phyloP scores from a whole-genome alignment of 2,797 vertebrate species.

The Scarus forsteni region DNA sequence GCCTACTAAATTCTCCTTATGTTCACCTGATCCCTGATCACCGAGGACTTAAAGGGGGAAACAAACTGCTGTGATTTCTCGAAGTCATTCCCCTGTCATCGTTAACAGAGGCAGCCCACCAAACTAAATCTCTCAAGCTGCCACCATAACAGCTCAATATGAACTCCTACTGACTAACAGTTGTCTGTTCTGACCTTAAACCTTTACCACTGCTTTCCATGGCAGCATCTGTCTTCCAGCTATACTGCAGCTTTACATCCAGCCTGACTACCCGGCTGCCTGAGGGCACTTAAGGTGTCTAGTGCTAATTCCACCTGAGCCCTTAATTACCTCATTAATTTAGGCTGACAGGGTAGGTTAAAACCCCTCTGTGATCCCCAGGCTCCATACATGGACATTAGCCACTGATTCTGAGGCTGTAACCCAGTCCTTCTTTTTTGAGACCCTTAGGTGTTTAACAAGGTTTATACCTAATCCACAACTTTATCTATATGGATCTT shows the following conservation, averaged over 20 bases:
- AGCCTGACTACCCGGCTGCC: constrained; percentile 59
- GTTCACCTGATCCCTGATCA: constrained; percentile 46
- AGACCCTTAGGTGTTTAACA: constrained; percentile 76
- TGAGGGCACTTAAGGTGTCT: constrained; percentile 77
- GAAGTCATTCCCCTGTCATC: neutral
- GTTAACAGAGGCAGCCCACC: neutral
- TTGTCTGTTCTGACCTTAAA: constrained; percentile 54
- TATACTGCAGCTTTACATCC: constrained; percentile 53
- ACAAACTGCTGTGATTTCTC: constrained; percentile 42
- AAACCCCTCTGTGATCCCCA: constrained; percentile 80
- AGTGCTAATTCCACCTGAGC: constrained; percentile 83
- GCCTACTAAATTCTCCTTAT: constrained; percentile 62
- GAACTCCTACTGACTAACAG: constrained; percentile 16
- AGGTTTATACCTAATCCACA: constrained; percentile 70
- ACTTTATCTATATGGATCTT: constrained; percentile 67
- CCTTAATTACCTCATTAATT: constrained; percentile 87
- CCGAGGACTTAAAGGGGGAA: constrained; percentile 33
- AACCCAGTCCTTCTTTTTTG: constrained; percentile 57
- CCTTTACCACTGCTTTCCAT: constrained; percentile 21
- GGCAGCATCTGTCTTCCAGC: constrained; percentile 47
- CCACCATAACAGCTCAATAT: constrained; percentile 15
- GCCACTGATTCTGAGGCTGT: constrained; percentile 64
- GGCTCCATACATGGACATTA: constrained; percentile 70
- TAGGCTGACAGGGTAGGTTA: constrained; percentile 84
- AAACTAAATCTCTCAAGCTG: constrained; percentile 10